Evolutionary conservation across 2,888 invertebrate genomes (phyloP).

Genomic region (Cepaea hortensis): DNA sequence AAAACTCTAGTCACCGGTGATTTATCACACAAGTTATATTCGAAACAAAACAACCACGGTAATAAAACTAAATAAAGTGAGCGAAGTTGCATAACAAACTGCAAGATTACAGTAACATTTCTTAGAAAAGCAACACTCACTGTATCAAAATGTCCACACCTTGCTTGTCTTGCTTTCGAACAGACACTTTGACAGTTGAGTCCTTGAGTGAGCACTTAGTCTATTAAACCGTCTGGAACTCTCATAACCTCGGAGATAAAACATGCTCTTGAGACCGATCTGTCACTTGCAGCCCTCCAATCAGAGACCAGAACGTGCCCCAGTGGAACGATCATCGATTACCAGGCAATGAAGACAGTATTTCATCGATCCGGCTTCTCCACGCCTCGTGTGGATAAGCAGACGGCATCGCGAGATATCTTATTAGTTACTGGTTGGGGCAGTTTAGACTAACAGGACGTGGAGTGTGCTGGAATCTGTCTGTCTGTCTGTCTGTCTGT

Average conservation of each 20-base stretch:
- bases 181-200: constrained; percentile 2
- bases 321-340: constrained; percentile 43
- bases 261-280: constrained; percentile 19
- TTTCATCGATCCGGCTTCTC: constrained; percentile 28
- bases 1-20: too few relatives aligned
- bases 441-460: not conserved
- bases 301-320: constrained; percentile 25
- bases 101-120: too few relatives aligned
- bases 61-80: too few relatives aligned
- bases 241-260: constrained; percentile 6
- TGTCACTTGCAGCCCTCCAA: constrained; percentile 24
- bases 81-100: too few relatives aligned
- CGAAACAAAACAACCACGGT: too few relatives aligned
- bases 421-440: not conserved
- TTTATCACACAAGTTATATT: too few relatives aligned
- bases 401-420: not conserved
- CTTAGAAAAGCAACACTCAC: not conserved
- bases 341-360: constrained; percentile 11
- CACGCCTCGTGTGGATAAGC: constrained; percentile 13
- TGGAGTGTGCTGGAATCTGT: not conserved
- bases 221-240: constrained; percentile 19
- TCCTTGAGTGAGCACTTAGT: constrained; percentile 19
- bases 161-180: not conserved
- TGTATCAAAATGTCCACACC: constrained; percentile 1
- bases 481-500: too few relatives aligned